Base-by-base conservation (phyloP, 2,888 invertebrate genomes). In the Sepioteuthis lessoniana region DNA sequence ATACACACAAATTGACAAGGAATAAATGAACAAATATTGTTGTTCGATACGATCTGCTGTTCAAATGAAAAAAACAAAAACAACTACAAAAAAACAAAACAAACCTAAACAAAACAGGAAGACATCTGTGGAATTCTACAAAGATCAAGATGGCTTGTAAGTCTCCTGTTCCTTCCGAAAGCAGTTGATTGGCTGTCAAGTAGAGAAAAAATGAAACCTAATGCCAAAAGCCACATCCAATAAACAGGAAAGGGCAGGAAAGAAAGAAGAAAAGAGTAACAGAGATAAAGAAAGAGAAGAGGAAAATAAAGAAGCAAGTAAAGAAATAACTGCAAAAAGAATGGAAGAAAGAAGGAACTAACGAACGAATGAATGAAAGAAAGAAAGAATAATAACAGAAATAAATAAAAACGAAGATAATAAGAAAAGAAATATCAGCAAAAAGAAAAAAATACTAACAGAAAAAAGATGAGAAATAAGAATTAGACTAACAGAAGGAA, bases 141-240 rank as follows among this genome's bases (percentile, higher is more conserved):
- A 4, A n/a, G 76, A 76, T 76, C 76, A 76, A n/a, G n/a, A 76
- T 76, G n/a, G n/a, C 76, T 35, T 76, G 76, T 13, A 35, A n/a
- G n/a, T 35, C 76, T n/a, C n/a, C 4, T n/a, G 13, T 76, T 76
- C n/a, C 35, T 76, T 76, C 76, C 76, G n/a, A 35, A 76, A 76
- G n/a, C 76, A 76, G 76, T 76, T 76, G 76, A 76, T 76, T 76
- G n/a, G 76, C 76, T 76, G 76, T 76, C 76, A 76, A 35, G n/a
- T 10, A 19, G 76, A 5, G 31, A 28, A n/a, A 19, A 76, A 76
- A 28, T 42, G 42, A n/a, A 76, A 76, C 10, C n/a, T n/a, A n/a
- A 76, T 76, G n/a, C 16, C 76, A 76, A 76, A 76, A n/a, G 76
- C n/a, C n/a, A 76, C 76, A 76, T n/a, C 8, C 13, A n/a, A n/a